Conservation (phyloP, 2,113 vertebrate genomes). For the Galbula dea region DNA sequence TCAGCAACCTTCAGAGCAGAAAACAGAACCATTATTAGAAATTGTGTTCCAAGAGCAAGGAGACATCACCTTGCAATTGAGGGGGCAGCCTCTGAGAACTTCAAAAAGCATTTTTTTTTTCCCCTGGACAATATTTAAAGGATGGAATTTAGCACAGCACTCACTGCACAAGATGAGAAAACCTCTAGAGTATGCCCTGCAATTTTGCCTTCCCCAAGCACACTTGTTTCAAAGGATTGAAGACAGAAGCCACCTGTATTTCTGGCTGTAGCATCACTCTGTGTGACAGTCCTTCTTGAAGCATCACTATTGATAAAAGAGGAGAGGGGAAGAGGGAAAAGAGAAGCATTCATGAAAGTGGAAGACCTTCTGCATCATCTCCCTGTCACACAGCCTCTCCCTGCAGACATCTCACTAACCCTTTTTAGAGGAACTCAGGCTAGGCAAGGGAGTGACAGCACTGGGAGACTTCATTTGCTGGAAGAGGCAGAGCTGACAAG, state of each 20-base stretch:
- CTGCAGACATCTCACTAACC: not conserved
- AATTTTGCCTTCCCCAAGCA: not conserved
- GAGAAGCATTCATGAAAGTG: not conserved
- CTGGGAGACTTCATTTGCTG: not conserved
- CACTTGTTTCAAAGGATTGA: not conserved
- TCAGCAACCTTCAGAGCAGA: not conserved
- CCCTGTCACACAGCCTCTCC: not conserved
- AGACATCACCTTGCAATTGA: rapidly evolving
- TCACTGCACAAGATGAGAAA: not conserved
- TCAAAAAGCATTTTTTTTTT: not conserved
- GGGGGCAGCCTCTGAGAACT: not conserved
- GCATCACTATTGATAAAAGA: not conserved
- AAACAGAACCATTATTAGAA: not conserved
- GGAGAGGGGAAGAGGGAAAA: not conserved
- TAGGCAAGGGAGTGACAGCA: not conserved
- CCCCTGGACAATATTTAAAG: not conserved
- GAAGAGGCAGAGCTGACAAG: not conserved
- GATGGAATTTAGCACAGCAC: not conserved
- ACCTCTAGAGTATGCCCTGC: not conserved
- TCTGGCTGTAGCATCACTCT: not conserved
- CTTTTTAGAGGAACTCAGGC: not conserved
- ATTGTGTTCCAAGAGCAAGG: not conserved
- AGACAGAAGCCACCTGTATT: not conserved
- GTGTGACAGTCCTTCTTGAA: not conserved
- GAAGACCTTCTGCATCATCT: not conserved